Conservation (phyloP, 2,888 invertebrate genomes). For the Diadromus collaris region DNA sequence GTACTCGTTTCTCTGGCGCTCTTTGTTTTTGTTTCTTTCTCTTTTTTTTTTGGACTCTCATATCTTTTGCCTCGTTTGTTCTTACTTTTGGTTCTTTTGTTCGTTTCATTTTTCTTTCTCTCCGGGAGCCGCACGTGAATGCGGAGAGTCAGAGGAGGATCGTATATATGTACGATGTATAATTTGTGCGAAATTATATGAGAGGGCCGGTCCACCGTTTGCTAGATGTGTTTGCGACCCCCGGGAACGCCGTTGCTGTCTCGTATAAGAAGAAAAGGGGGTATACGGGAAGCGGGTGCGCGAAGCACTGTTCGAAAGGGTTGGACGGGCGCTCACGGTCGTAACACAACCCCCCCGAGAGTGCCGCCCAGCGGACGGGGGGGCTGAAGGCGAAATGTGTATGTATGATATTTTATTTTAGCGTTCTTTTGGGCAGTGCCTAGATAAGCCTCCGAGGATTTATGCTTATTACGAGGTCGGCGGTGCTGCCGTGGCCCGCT, state of each 20-base stretch:
- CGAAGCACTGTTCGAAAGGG: constrained; percentile 50
- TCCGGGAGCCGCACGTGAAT: neutral
- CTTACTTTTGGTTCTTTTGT: constrained; percentile 22
- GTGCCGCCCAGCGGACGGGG: constrained; percentile 22
- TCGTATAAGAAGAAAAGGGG: constrained; percentile 56
- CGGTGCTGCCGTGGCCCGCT: constrained; percentile 49
- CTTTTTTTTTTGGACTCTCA: constrained; percentile 11
- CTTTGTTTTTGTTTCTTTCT: no score
- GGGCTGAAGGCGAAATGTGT: constrained; percentile 74
- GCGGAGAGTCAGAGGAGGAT: constrained; percentile 36
- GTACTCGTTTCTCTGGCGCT: constrained; percentile 35
- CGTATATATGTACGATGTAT: constrained; percentile 47
- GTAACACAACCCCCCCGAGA: constrained; percentile 51
- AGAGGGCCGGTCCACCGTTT: constrained; percentile 19
- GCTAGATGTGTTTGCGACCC: constrained; percentile 45
- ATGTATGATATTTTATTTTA: constrained; percentile 79
- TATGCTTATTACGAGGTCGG: constrained; percentile 79
- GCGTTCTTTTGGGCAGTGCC: constrained; percentile 78
- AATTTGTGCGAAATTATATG: constrained; percentile 59
- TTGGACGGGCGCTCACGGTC: constrained; percentile 48
- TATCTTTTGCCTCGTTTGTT: constrained; percentile 40
- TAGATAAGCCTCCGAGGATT: constrained; percentile 80
- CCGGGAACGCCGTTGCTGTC: constrained; percentile 38
- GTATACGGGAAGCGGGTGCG: constrained; percentile 30
- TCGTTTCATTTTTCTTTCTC: constrained; percentile 17